These are phyloP conservation scores for Alviniconcha marisindica DNA, from an alignment of 1,140 invertebrate species.

Conservation along the genomic window DNA sequence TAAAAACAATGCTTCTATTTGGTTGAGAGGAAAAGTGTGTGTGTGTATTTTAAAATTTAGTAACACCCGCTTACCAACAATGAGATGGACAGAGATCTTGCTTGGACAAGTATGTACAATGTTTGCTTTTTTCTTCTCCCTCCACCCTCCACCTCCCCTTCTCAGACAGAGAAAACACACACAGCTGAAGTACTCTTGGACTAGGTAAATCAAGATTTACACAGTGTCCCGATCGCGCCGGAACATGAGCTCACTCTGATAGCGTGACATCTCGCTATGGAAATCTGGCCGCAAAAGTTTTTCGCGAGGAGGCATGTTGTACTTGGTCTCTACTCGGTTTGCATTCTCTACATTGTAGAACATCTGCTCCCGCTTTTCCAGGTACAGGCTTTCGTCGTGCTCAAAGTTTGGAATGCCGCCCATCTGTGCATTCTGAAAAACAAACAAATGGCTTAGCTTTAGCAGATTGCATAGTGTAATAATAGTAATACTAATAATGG, in stretches of 20 bases:
- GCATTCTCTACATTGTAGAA: constrained; percentile 74
- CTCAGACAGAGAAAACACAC: too few relatives aligned
- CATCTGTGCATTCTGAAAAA: constrained; percentile 67
- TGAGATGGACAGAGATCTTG: too few relatives aligned
- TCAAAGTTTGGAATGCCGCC: constrained; percentile 73
- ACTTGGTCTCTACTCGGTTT: constrained; percentile 69
- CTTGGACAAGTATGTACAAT: too few relatives aligned
- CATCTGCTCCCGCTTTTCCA: constrained; percentile 76
- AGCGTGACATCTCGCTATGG: constrained; percentile 70
- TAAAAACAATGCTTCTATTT: too few relatives aligned
- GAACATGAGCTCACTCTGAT: constrained; percentile 72
- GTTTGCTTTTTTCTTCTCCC: too few relatives aligned
- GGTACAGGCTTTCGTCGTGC: constrained; percentile 74
- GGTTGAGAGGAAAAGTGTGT: too few relatives aligned
- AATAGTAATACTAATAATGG: neutral
- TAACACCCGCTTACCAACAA: too few relatives aligned
- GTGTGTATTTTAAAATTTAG: too few relatives aligned
- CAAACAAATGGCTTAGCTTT: neutral
- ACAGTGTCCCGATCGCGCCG: constrained; percentile 55
- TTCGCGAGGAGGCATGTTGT: constrained; percentile 61
- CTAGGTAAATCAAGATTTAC: too few relatives aligned
- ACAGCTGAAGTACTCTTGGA: too few relatives aligned
- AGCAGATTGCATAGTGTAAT: neutral
- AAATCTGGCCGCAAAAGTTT: constrained; percentile 69
- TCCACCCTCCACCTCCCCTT: too few relatives aligned